Base-by-base conservation (phyloP, 2,113 vertebrate genomes). In the Euleptes europaea region DNA sequence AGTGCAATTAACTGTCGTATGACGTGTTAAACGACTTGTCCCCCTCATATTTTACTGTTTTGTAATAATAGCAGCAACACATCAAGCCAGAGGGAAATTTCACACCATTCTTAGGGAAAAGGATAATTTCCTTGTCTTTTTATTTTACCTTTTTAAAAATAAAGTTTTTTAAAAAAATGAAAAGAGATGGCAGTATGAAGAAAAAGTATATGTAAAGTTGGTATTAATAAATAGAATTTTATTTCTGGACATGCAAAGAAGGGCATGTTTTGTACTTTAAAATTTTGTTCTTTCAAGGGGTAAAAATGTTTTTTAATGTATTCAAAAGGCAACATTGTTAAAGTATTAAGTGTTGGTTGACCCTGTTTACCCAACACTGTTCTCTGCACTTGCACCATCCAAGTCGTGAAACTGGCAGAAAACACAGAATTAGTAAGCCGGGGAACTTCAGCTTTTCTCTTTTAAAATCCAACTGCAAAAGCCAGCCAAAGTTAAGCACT, bases 31-130 rank as follows among this genome's bases (percentile, higher is more conserved):
- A 94, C 86, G 90, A 92, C 88, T 88, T 77, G 90, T 91, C 92
- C 92, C 7, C 89, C 92, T 94, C 89, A 85, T 83, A 88, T 93
- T 95, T 95, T 93, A 94, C 86, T 91, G 90, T 95, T 94, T 95
- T 94, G 88, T 94, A 91, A 88, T 88, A 92, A 89, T 88, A 92
- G 90, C 66, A 92, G 91, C 90, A 91, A 38, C 77, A 88, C 71
- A 31, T 88, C 91, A 80, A 81, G 60, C 0, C 0, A 78, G 77
- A 88, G 88, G 31, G 77, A 73, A 92, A 85, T 86, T 54, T 72
- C 87, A 67, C 80, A 35, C 60, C 0, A 65, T 80, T 91, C 85
- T 78, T 9, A 13, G 31, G 33, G n/a, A 51, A 87, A 93, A 86
- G 79, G 44, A 84, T 31, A 42, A 42, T 35, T 88, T 85, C 77